Base-by-base conservation (phyloP, 2,888 invertebrate genomes). In the Mythimna ferrago region DNA sequence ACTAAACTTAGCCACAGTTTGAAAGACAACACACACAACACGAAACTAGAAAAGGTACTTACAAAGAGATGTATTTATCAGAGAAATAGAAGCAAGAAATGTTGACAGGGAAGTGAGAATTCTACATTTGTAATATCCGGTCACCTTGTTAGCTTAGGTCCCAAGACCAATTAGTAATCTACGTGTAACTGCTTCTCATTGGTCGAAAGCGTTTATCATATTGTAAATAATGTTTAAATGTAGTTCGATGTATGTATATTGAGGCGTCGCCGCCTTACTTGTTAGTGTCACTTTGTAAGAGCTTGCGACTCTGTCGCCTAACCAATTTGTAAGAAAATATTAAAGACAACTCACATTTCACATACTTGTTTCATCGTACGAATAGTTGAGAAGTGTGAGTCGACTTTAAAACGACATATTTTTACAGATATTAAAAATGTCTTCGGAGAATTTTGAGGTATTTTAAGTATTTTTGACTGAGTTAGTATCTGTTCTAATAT, bases 231-330 rank as follows among this genome's bases (percentile, higher is more conserved):
- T 87, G 85, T 84, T 86, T 83, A 86, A 80, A 86, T 80, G 84
- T 84, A 87, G 79, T 78, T 87, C 73, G 86, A 82, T 87, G 86
- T 87, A 84, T 86, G 89, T 88, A 88, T 85, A 85, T 87, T 84
- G 84, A 73, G 84, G 84, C 84, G 74, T 26, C 26, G 60, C 10
- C 80, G 82, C 76, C 84, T 71, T 67, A 62, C 72, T 85, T 81
- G 81, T 85, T 86, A 86, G 82, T 61, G 54, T 84, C 80, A 86
- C 73, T 71, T 77, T 83, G 67, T 86, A 86, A 84, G 91, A 91
- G 91, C 90, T 90, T 89, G 89, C 88, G 86, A 87, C 82, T 65
- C 76, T 32, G 82, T 82, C 85, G 83, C 88, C 83, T 84, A 87
- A 87, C 84, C 84, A 73, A 26, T 84, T 78, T 85, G 75, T 88